These are phyloP conservation scores for Phalanger gymnotis DNA, from an alignment of 2,797 vertebrate species.

Conservation along the genomic window DNA sequence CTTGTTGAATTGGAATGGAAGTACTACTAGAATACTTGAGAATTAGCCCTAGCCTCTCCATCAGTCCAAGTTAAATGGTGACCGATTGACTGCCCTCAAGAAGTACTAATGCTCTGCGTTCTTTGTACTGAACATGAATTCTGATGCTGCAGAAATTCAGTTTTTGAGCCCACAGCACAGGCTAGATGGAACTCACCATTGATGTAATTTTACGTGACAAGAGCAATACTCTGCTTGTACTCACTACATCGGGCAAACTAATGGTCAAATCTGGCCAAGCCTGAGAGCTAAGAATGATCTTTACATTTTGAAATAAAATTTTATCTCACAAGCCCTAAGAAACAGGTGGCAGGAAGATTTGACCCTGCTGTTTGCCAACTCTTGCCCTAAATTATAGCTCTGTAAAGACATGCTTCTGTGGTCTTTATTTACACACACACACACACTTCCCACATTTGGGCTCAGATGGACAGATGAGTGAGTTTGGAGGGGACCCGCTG, in stretches of 20 bases:
- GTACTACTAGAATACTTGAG: background rate
- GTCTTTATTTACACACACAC: background rate
- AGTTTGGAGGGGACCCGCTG: constrained; percentile 31
- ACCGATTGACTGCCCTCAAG: background rate
- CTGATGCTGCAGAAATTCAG: background rate
- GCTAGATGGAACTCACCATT: background rate
- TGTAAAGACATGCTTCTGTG: background rate
- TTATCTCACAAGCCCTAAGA: background rate
- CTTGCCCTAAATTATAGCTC: background rate
- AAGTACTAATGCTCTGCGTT: background rate
- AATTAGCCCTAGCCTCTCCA: background rate
- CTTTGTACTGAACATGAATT: background rate
- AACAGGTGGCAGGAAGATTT: background rate
- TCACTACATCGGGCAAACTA: background rate
- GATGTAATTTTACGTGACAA: background rate
- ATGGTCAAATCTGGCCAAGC: background rate
- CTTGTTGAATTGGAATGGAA: background rate
- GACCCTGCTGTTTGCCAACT: background rate
- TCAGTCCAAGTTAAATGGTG: background rate
- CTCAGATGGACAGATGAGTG: constrained; percentile 51
- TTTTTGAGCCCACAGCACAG: background rate
- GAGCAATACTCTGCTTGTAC: background rate
- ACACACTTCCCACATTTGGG: constrained; percentile 35
- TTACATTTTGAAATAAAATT: background rate
- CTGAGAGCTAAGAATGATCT: background rate